These are phyloP conservation scores for Oithona nana DNA, from an alignment of 2,888 invertebrate species.

Conservation along the genomic window DNA sequence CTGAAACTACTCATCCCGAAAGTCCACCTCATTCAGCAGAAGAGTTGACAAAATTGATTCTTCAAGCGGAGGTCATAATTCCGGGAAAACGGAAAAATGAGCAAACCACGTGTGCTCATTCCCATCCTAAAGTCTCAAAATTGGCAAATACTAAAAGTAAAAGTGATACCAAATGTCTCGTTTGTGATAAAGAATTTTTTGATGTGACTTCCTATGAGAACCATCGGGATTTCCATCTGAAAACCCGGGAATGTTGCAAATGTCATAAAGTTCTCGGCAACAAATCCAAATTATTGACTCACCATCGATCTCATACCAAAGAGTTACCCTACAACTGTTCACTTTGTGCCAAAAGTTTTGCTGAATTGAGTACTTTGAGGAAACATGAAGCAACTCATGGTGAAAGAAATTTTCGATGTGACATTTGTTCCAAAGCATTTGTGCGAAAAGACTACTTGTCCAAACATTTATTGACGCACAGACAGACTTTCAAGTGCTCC, in stretches of 20 bases:
- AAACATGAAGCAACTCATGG: slow-evolving; percentile 11
- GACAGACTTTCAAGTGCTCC: slow-evolving; percentile 13
- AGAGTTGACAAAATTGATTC: neutral
- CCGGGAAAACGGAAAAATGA: neutral
- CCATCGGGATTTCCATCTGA: neutral
- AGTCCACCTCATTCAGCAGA: neutral
- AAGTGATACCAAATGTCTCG: slow-evolving; percentile 3
- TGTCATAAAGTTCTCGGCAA: slow-evolving; percentile 5
- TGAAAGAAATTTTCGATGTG: slow-evolving; percentile 5
- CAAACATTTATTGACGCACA: neutral
- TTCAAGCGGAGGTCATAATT: neutral
- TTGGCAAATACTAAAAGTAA: neutral
- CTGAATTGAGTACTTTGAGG: neutral
- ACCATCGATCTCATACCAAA: slow-evolving; percentile 12
- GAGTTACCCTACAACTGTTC: slow-evolving; percentile 9
- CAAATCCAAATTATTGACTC: neutral
- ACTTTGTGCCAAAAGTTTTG: slow-evolving; percentile 6
- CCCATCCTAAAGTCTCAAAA: neutral
- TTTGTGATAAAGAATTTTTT: slow-evolving; percentile 11
- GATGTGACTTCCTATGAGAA: neutral
- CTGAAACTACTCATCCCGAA: neutral
- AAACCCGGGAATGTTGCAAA: neutral
- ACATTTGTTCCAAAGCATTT: slow-evolving; percentile 12
- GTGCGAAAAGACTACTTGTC: slow-evolving; percentile 10
- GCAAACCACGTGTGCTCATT: neutral